Evolutionary conservation across 1,140 invertebrate species (phyloP), one percentile per base, ranked within the genome.

Genomic region (Microplitis mediator): DNA sequence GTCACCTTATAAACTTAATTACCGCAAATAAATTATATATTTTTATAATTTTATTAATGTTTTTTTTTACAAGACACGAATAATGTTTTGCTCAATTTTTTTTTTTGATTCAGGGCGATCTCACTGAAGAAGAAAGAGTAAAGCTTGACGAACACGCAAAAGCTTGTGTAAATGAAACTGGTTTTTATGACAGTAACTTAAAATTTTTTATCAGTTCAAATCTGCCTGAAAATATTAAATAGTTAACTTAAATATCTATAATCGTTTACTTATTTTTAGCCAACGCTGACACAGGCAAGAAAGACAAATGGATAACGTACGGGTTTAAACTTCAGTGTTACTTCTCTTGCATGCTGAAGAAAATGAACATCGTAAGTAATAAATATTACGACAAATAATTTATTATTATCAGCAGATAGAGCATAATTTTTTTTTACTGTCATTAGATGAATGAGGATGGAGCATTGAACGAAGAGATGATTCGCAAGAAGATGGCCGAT

Each of bases 271-370:
- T 68, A n/a, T 13, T 54, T 54, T 54, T 13, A 54, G 51, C 11
- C 0, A 66, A 66, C 9, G 13, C n/a, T n/a, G 23, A 58, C 3
- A n/a, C 6, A 58, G 3, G 54, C n/a, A n/a, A n/a, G n/a, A n/a
- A n/a, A n/a, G n/a, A n/a, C n/a, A 16, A 58, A 58, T 58, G 54
- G 54, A 58, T 58, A 16, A 16, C 4, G 14, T n/a, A 58, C 14
- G 66, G 77, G n/a, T 66, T 73, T 1, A 80, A 79, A 39, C 6
- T 79, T 9, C 52, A 35, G 2, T 81, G 80, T 60, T 80, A 73
- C 54, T 0, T 31, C 5, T 6, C 65, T 8, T 81, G 80, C 31
- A 50, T 80, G 23, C n/a, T 81, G 31, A 78, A 75, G 51, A 79
- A 78, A 8, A 56, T 76, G 0, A 72, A 72, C 58, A 54, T 78